Evolutionary conservation across 1,140 invertebrate species (phyloP), one percentile per base, ranked within the genome.

Genomic region (Vollenhovia emeryi): DNA sequence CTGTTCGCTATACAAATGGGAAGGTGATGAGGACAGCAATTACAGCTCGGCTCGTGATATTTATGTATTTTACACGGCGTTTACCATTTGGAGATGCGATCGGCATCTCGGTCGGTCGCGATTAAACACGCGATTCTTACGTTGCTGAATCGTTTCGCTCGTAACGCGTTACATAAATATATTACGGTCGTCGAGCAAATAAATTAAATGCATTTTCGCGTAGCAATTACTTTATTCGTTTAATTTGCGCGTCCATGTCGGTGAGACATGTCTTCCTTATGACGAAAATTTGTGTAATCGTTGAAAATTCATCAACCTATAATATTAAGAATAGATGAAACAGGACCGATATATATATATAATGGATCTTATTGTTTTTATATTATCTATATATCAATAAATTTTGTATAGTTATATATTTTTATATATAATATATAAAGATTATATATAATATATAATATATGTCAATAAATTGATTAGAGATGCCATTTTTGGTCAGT

Each of bases 111-210:
- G n/a, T 40, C 9, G 6, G n/a, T n/a, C n/a, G n/a, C n/a, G 0
- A 43, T 60, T 30, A 8, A n/a, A 36, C 60, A 50, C 15, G 62
- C 13, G 43, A 79, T 52, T 52, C 18, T 21, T 36, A 13, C 2
- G 11, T 3, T 33, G 13, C 1, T 50, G 18, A 66, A 68, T 68
- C 2, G 30, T 50, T 48, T 52, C 11, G 52, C 21, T 79, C 40
- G 15, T 18, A 74, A 55, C n/a, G 5, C n/a, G 9, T 78, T 64
- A 36, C 8, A 50, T 79, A 79, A 66, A 50, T 79, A 33, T 79
- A 36, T 64, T 11, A 15, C 3, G 15, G 30, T 48, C 13, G 33
- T 15, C 13, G 13, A 36, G 33, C 11, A 45, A 33, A 62, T 64
- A 60, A 75, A 57, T 75, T 57, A 45, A 62, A 48, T 64, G 40